Percentiles rank a stretch among this genome's conserved stretches.
Conservation (phyloP, 1,140 invertebrate genomes). For the Delia radicum region DNA sequence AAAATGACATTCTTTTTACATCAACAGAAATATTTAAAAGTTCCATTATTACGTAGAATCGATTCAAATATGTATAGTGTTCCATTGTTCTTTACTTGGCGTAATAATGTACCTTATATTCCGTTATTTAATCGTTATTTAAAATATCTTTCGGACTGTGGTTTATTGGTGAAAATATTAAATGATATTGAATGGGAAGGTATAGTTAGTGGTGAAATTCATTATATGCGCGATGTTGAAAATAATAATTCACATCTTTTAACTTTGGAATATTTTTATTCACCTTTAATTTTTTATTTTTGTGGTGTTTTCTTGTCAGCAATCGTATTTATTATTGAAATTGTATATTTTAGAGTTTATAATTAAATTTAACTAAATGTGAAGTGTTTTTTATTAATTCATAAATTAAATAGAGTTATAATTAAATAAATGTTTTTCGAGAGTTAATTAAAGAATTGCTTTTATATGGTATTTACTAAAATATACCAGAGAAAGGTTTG, state of each 20-base stretch:
- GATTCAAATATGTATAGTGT: background rate
- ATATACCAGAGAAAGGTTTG: no score
- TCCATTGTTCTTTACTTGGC: background rate
- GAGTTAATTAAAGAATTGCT: no score
- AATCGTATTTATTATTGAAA: background rate
- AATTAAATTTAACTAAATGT: no score
- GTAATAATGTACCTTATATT: conserved; percentile 3
- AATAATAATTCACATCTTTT: background rate
- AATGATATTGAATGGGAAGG: background rate
- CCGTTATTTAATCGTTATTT: conserved; percentile 3
- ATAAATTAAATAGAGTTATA: no score
- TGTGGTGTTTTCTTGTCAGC: background rate
- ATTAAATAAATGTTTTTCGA: no score
- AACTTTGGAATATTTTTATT: background rate
- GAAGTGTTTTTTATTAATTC: no score
- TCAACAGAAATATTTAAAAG: conserved; percentile 18
- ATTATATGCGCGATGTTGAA: background rate
- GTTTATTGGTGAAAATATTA: background rate
- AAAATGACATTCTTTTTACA: background rate
- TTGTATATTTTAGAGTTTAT: background rate
- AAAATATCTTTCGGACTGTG: background rate
- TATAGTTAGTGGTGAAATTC: conserved; percentile 4
- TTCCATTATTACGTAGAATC: background rate
- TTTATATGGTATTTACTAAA: no score
- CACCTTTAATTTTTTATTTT: background rate